Evolutionary conservation across 1,140 invertebrate genomes (phyloP).

Genomic region (Pinna nobilis): DNA sequence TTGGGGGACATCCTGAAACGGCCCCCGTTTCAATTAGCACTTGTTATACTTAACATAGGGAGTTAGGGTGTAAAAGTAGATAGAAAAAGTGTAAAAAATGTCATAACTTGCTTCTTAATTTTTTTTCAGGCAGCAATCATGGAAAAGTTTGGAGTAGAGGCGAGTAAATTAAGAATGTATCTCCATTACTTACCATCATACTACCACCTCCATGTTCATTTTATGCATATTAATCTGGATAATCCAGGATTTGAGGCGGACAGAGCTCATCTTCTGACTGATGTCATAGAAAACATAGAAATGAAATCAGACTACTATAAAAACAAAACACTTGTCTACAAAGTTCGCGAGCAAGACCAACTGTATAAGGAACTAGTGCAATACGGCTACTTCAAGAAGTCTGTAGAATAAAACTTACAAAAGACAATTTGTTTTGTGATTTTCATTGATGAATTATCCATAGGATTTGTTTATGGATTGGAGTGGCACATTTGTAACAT

Average conservation of each 20-base stretch:
- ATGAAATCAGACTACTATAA: slow-evolving; percentile 88
- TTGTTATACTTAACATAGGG: too few relatives aligned
- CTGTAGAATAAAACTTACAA: too few relatives aligned
- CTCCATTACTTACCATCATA: slow-evolving; percentile 98
- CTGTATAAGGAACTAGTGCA: slow-evolving; percentile 65
- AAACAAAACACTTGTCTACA: slow-evolving; percentile 81
- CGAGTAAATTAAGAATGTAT: slow-evolving; percentile 85
- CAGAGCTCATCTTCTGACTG: slow-evolving; percentile 88
- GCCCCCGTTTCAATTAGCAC: too few relatives aligned
- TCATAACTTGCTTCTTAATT: slow-evolving; percentile 8
- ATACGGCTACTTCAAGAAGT: too few relatives aligned
- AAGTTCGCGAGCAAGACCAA: slow-evolving; percentile 68
- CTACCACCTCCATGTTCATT: slow-evolving; percentile 97
- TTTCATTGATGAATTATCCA: too few relatives aligned
- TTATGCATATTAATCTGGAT: slow-evolving; percentile 88
- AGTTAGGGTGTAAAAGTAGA: too few relatives aligned
- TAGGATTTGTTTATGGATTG: too few relatives aligned
- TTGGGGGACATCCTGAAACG: too few relatives aligned
- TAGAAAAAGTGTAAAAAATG: not conserved
- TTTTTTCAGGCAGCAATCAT: slow-evolving; percentile 82
- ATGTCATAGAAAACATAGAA: slow-evolving; percentile 95
- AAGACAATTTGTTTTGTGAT: too few relatives aligned
- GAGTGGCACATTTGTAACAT: too few relatives aligned
- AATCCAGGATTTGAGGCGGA: slow-evolving; percentile 86
- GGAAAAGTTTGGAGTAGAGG: slow-evolving; percentile 85